These are phyloP conservation scores for Caenorhabditis becei DNA, from an alignment of 2,888 invertebrate species.

Conservation along the genomic window DNA sequence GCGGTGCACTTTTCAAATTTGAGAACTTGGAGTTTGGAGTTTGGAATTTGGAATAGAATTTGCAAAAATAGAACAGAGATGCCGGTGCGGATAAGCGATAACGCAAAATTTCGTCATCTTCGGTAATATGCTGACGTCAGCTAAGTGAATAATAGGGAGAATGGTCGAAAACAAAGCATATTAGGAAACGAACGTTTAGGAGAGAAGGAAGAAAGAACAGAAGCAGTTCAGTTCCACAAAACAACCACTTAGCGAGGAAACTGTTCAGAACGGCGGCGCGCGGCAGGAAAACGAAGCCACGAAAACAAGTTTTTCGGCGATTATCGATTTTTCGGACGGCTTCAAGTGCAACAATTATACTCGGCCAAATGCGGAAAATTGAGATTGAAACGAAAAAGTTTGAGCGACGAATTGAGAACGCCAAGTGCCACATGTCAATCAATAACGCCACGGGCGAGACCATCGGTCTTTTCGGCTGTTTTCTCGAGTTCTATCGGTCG, in stretches of 20 bases:
- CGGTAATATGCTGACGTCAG: neutral
- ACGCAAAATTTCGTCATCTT: neutral
- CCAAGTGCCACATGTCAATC: slow-evolving; percentile 31
- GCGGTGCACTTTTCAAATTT: no score
- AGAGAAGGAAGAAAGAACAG: no score
- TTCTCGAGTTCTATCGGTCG: neutral
- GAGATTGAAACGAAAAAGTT: no score
- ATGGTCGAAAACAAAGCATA: neutral
- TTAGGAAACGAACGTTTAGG: no score
- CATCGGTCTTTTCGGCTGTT: neutral
- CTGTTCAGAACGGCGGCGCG: slow-evolving; percentile 2
- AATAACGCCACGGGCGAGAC: slow-evolving; percentile 23
- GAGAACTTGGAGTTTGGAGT: no score
- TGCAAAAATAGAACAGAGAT: neutral
- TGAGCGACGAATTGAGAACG: neutral
- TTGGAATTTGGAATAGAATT: neutral
- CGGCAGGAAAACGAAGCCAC: neutral
- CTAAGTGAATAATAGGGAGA: neutral
- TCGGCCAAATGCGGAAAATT: no score
- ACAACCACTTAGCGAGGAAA: neutral
- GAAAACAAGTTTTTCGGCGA: neutral
- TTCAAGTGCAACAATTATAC: neutral
- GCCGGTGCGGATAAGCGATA: no score
- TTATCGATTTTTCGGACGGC: neutral
- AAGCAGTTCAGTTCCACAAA: neutral